phyloP scores from a whole-genome alignment of 2,113 vertebrate genomes.

The Grallaria varia region DNA sequence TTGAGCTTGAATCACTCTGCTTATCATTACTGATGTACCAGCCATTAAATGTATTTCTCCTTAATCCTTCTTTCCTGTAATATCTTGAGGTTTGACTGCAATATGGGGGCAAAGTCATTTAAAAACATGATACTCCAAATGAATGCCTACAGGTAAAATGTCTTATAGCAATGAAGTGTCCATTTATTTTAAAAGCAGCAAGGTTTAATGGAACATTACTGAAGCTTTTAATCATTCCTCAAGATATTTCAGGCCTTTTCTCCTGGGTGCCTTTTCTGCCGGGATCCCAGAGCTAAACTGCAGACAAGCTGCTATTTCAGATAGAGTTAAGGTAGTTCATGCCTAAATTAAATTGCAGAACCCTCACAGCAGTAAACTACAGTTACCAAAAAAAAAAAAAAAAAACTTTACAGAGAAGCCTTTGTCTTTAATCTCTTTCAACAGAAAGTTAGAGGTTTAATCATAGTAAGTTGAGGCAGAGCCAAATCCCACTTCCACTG shows the following conservation, averaged over 20 bases:
- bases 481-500: not conserved
- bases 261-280: constrained; percentile 36
- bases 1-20: not conserved
- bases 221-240: constrained; percentile 74
- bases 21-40: constrained; percentile 25
- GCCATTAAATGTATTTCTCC: constrained; percentile 45
- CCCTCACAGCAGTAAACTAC: constrained; percentile 28
- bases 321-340: constrained; percentile 13
- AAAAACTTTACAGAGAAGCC: not conserved
- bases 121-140: constrained; percentile 26
- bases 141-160: constrained; percentile 52
- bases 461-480: not conserved
- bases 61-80: constrained; percentile 54
- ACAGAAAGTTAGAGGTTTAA: not conserved
- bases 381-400: not conserved
- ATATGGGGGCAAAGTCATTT: constrained; percentile 33
- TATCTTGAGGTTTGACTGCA: constrained; percentile 23
- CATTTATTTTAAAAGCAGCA: constrained; percentile 65
- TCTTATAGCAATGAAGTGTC: constrained; percentile 61
- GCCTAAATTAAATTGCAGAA: constrained; percentile 40
- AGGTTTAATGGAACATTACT: constrained; percentile 74
- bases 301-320: constrained; percentile 44
- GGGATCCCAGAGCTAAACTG: constrained; percentile 44
- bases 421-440: constrained; percentile 12
- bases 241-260: constrained; percentile 58